phyloP scores from a whole-genome alignment of 2,888 invertebrate species.

The Apodemia zela region DNA sequence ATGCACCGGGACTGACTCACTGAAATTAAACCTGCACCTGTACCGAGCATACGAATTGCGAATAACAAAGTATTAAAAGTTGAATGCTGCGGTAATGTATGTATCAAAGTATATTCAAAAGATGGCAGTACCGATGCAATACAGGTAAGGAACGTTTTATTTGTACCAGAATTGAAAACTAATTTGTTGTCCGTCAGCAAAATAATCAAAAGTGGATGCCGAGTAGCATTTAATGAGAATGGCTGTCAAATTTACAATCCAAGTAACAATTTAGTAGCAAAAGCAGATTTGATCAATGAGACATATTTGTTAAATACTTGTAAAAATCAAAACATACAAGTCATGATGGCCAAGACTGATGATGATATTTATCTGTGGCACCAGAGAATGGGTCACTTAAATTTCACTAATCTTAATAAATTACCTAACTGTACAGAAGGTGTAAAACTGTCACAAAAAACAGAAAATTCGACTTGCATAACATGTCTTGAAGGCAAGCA shows the following conservation, averaged over 20 bases:
- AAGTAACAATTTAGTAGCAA: neutral
- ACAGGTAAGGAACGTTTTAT: constrained; percentile 16
- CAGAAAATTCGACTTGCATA: neutral
- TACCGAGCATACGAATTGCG: constrained; percentile 28
- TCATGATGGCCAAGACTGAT: neutral
- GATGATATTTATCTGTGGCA: constrained; percentile 4
- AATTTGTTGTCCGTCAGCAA: constrained; percentile 29
- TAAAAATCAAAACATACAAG: neutral
- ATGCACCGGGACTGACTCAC: constrained; percentile 30
- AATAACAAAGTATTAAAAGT: constrained; percentile 28
- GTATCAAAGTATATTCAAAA: neutral
- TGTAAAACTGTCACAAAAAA: constrained; percentile 13
- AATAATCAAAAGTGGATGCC: constrained; percentile 26
- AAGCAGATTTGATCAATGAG: neutral
- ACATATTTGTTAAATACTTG: neutral
- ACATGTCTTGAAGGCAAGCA: constrained; percentile 5
- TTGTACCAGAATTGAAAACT: constrained; percentile 26
- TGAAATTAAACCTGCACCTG: constrained; percentile 28
- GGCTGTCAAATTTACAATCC: neutral
- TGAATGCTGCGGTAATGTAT: constrained; percentile 26
- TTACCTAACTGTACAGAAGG: constrained; percentile 21
- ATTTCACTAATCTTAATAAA: constrained; percentile 21
- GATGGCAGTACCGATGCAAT: constrained; percentile 3
- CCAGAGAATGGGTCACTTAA: constrained; percentile 21
- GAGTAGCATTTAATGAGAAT: constrained; percentile 27